Evolutionary conservation across 2,888 invertebrate species (phyloP).

Genomic region (Zhuqinia jingwanae): DNA sequence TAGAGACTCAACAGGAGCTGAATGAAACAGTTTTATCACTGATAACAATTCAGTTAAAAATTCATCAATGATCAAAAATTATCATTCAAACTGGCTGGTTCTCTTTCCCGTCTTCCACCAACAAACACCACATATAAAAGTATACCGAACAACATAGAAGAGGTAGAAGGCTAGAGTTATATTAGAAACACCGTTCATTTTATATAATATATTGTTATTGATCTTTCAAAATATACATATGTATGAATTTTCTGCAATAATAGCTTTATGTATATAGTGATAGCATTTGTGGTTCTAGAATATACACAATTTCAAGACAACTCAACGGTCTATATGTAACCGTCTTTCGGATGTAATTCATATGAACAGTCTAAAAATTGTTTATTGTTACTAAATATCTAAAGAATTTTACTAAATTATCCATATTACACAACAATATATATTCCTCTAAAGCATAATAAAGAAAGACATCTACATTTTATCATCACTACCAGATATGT

Average conservation of each 20-base stretch:
- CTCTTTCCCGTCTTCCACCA: background rate
- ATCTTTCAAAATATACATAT: background rate
- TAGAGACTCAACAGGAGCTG: slow-evolving; percentile 26
- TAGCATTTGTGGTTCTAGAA: background rate
- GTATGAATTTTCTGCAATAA: background rate
- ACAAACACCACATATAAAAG: background rate
- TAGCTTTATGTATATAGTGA: background rate
- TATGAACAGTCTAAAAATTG: background rate
- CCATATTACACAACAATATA: background rate
- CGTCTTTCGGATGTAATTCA: background rate
- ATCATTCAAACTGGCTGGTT: background rate
- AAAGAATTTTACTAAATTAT: background rate
- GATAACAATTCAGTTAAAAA: too few relatives aligned
- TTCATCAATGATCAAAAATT: background rate
- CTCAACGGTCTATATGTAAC: slow-evolving; percentile 22
- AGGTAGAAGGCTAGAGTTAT: too few relatives aligned
- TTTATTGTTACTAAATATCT: slow-evolving; percentile 14
- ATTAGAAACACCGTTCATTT: too few relatives aligned
- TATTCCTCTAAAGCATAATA: slow-evolving; percentile 9
- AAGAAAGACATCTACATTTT: slow-evolving; percentile 21
- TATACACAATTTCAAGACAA: background rate
- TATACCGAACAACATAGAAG: too few relatives aligned
- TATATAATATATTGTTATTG: too few relatives aligned
- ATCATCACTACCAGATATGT: background rate
- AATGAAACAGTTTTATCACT: background rate